These are phyloP conservation scores for Junonia oenone DNA, from an alignment of 2,888 invertebrate species.

Conservation along the genomic window DNA sequence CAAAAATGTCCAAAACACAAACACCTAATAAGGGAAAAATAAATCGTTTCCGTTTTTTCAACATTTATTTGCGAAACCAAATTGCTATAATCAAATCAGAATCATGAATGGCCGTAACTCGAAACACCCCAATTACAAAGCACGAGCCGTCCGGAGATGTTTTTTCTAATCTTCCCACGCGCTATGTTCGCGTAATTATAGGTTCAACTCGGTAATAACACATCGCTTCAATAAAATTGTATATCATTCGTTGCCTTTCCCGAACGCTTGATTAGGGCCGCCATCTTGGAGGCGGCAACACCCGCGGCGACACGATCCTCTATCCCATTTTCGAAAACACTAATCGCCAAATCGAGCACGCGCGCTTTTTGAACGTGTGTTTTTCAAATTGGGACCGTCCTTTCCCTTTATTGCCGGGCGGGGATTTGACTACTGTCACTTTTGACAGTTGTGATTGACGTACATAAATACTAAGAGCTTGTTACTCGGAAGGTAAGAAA, in stretches of 20 bases:
- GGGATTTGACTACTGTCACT: constrained; percentile 75
- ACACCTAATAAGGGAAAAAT: constrained; percentile 33
- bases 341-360: constrained; percentile 76
- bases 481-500: constrained; percentile 56
- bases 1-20: neutral
- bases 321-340: constrained; percentile 77
- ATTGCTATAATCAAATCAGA: constrained; percentile 53
- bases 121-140: constrained; percentile 60
- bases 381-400: constrained; percentile 73
- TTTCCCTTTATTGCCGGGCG: constrained; percentile 67
- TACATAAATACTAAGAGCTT: constrained; percentile 67
- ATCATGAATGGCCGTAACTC: constrained; percentile 54
- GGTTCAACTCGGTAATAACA: constrained; percentile 74
- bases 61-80: constrained; percentile 36
- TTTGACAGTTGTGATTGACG: constrained; percentile 76
- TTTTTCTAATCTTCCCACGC: constrained; percentile 78
- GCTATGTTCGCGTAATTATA: constrained; percentile 71
- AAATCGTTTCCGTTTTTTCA: constrained; percentile 30
- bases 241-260: constrained; percentile 73
- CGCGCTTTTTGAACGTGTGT: constrained; percentile 72
- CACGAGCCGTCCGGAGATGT: constrained; percentile 67
- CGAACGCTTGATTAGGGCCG: constrained; percentile 74
- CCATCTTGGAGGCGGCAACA: constrained; percentile 76
- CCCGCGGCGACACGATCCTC: constrained; percentile 76
- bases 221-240: constrained; percentile 78